Base-by-base conservation (phyloP, 30 jellyfish, hydroid and myxozoan species). In the Cassiopea xamachana region DNA sequence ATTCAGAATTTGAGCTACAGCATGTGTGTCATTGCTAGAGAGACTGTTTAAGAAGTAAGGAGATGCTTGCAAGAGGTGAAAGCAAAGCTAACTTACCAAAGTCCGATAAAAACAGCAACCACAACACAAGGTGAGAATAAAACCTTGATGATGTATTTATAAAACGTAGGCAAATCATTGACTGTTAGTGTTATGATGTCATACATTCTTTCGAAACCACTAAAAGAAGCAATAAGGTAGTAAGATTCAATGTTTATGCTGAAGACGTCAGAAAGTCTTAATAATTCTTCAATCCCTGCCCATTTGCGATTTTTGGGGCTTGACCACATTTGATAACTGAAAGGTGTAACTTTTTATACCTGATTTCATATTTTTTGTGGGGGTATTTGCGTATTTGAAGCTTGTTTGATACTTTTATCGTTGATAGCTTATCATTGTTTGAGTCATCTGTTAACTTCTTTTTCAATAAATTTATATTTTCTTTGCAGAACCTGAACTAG, bases 171-270 rank as follows among this genome's bases (percentile, higher is more conserved):
- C 82, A 90, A 45, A 45, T 75, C 85, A 17, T 87, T 79, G 47
- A 90, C 44, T 0, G 97, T 84, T 90, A 90, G 50, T 43, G 92
- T 82, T 16, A 84, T 18, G 61, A 82, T 78, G 93, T 90, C 93
- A 55, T 90, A 90, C 92, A 90, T 90, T 18, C 90, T 62, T 15
- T 88, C 61, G 90, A 90, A 90, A 55, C 97, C 97, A 58, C 97
- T 90, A 81, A 1, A 48, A 77, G 61, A 14, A 46, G 61, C 12
- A 82, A 2, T 2, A 55, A 55, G 64, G 7, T 55, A 10, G 12
- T 10, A 55, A 55, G 12, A 55, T 55, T 6, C 12, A 10, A 55
- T 55, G 64, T 3, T 6, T 3, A 55, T 55, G 7, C 12, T 55
- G 64, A 10, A 55, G 12, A 55, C 0, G 64, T 55, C 12, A 10